phyloP scores from a whole-genome alignment of 2,797 vertebrate species.

The Esox lucius region DNA sequence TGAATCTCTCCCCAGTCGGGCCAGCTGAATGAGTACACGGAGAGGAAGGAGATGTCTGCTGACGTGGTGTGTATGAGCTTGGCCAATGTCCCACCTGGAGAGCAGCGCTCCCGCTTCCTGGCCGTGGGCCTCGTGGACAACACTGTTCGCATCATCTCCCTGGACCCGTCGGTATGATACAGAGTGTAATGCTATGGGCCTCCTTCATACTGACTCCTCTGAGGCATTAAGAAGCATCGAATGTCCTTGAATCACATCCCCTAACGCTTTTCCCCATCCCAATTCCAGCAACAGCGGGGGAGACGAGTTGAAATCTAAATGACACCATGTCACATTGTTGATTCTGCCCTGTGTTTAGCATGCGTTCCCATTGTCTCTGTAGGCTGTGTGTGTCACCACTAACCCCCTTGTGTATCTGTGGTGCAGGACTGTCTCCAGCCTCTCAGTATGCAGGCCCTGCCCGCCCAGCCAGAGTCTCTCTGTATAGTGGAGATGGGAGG shows the following conservation, averaged over 20 bases:
- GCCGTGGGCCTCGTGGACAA: conserved; percentile 97
- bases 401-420: conserved; percentile 2
- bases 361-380: neutral
- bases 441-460: conserved; percentile 96
- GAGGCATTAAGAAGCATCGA: neutral
- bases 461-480: conserved; percentile 93
- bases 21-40: conserved; percentile 97
- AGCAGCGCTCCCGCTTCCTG: conserved; percentile 94
- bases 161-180: conserved; percentile 89
- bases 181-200: neutral
- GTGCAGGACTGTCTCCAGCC: conserved; percentile 94
- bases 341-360: neutral
- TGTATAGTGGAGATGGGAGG: conserved; percentile 99
- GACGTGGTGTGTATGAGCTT: conserved; percentile 98
- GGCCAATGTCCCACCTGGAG: conserved; percentile 95
- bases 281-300: neutral
- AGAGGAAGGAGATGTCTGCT: conserved; percentile 98
- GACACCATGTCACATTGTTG: neutral
- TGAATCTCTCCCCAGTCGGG: conserved; percentile 79
- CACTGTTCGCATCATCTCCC: conserved; percentile 96
- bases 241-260: neutral
- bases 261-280: neutral
- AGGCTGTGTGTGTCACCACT: neutral
- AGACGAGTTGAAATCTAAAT: neutral
- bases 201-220: neutral